A percentile compares a stretch with the other conserved stretches of the same genome.
Evolutionary conservation across 2,113 vertebrate genomes (phyloP).

Genomic region (Clupea harengus): DNA sequence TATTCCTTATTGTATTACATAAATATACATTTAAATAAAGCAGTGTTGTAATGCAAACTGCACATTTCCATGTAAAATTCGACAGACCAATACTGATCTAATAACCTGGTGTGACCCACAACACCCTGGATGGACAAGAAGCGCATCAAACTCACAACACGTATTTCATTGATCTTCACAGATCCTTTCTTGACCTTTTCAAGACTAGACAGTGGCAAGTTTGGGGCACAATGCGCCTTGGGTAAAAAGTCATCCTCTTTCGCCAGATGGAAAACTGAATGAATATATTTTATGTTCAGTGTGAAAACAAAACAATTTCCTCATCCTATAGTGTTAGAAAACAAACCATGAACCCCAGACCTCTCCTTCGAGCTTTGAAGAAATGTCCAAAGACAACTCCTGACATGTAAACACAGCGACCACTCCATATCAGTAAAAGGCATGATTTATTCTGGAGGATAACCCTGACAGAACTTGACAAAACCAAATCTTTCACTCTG

Average conservation of each 20-base stretch:
- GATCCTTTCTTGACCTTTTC: constrained; percentile 35
- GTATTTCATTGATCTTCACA: constrained; percentile 15
- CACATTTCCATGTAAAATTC: too few species aligned
- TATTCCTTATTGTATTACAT: neutral
- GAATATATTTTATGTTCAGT: neutral
- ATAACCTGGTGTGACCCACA: neutral
- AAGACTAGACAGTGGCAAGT: constrained; percentile 23
- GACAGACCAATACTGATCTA: too few species aligned
- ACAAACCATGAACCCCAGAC: neutral
- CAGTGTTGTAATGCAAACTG: too few species aligned
- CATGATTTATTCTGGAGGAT: neutral
- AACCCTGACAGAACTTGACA: neutral
- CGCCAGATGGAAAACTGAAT: neutral
- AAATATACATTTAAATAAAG: neutral
- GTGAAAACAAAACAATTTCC: neutral
- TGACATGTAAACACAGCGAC: neutral
- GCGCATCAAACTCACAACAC: constrained; percentile 8
- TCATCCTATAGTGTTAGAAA: neutral
- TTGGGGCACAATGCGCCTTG: neutral
- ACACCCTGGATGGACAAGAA: neutral
- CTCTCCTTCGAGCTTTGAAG: neutral
- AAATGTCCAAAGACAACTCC: neutral
- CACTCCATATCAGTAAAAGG: neutral
- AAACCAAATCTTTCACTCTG: neutral
- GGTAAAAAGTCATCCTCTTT: neutral